Conservation (phyloP, 2,888 invertebrate genomes). For the Dione juno region DNA sequence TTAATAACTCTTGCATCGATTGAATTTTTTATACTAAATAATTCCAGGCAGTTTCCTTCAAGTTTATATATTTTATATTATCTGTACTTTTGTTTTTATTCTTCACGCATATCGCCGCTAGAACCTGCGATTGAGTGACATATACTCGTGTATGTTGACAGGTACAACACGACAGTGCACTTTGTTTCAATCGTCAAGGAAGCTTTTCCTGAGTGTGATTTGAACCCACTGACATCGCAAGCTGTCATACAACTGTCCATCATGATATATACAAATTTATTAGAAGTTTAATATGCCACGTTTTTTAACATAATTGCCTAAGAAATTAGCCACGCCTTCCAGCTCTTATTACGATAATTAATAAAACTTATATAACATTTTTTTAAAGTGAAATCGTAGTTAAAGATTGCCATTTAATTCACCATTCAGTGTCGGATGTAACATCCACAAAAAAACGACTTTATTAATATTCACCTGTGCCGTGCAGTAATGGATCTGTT, state of each 20-base stretch:
- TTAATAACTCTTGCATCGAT: slow-evolving; percentile 1
- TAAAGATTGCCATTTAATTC: slow-evolving; percentile 9
- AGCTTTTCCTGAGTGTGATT: too few relatives aligned
- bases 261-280: too few relatives aligned
- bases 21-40: neutral
- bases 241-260: too few relatives aligned
- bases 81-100: neutral
- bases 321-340: neutral
- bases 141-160: too few relatives aligned
- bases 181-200: too few relatives aligned
- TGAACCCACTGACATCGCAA: neutral
- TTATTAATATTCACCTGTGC: neutral
- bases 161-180: too few relatives aligned
- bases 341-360: slow-evolving; percentile 8
- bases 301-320: slow-evolving; percentile 8
- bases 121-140: too few relatives aligned
- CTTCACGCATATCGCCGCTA: too few relatives aligned
- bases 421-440: slow-evolving; percentile 4
- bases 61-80: neutral
- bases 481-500: neutral
- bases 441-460: neutral
- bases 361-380: slow-evolving; percentile 10
- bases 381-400: slow-evolving; percentile 7
- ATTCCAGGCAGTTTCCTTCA: neutral
- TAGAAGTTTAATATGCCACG: too few relatives aligned